These are phyloP conservation scores for Siphlonurus alternatus DNA, from an alignment of 2,888 invertebrate genomes.

Conservation along the genomic window DNA sequence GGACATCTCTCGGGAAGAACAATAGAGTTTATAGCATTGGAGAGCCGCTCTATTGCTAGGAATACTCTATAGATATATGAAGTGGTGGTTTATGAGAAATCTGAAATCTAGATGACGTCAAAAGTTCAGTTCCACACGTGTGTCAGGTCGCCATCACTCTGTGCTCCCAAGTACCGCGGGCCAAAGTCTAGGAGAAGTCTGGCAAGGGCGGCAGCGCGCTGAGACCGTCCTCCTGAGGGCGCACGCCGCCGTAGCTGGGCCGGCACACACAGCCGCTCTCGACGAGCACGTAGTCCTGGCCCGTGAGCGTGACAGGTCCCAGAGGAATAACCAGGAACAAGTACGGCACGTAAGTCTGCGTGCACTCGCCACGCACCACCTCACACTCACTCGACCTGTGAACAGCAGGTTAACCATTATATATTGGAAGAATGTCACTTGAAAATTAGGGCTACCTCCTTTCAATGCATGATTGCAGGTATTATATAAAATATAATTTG, in stretches of 20 bases:
- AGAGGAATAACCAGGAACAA: constrained; percentile 78
- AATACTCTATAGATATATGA: too few species aligned
- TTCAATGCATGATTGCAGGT: background rate
- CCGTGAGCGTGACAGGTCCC: constrained; percentile 77
- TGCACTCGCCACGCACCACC: constrained; percentile 73
- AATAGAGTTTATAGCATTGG: too few species aligned
- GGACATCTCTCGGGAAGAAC: too few species aligned
- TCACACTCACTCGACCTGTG: constrained; percentile 74
- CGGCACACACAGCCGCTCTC: constrained; percentile 87
- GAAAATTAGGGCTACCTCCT: background rate
- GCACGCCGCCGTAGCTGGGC: constrained; percentile 31
- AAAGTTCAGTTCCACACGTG: too few species aligned
- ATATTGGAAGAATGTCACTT: background rate
- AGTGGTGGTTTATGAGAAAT: too few species aligned
- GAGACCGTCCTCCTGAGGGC: constrained; percentile 2
- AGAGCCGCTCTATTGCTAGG: too few species aligned
- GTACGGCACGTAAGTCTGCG: constrained; percentile 83
- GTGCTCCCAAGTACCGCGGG: too few species aligned
- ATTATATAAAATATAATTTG: background rate
- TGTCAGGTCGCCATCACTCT: too few species aligned
- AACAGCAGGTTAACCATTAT: background rate
- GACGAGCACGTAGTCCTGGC: constrained; percentile 87
- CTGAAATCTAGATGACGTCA: too few species aligned
- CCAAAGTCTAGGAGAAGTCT: too few species aligned
- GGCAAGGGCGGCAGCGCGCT: background rate